Percentiles rank a stretch among this genome's conserved stretches.
These are phyloP conservation scores for Dicaeum eximium DNA, from an alignment of 2,113 vertebrate genomes.

Conservation along the genomic window DNA sequence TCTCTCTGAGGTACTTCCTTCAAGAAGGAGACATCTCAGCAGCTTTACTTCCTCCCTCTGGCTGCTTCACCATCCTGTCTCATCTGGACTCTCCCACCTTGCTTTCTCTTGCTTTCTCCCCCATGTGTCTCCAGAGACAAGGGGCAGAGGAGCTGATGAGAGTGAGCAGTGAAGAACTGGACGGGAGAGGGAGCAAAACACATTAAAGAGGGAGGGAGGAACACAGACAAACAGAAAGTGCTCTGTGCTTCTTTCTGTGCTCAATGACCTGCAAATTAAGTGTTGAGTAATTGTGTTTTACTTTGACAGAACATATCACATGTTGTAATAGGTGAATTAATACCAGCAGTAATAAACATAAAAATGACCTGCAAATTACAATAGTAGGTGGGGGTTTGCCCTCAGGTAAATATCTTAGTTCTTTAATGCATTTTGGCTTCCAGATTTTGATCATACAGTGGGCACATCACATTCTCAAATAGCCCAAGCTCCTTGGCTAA, in stretches of 20 bases:
- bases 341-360: not conserved
- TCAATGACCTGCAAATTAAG: too few species aligned
- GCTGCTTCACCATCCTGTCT: not conserved
- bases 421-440: not conserved
- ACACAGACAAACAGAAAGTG: not conserved
- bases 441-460: not conserved
- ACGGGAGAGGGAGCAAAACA: not conserved
- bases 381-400: not conserved
- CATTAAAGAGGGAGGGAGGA: not conserved
- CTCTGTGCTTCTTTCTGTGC: too few species aligned
- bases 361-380: not conserved
- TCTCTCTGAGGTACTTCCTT: not conserved
- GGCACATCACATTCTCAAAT: not conserved
- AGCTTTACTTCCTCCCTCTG: not conserved
- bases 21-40: not conserved
- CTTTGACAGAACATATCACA: not conserved
- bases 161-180: not conserved
- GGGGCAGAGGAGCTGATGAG: not conserved
- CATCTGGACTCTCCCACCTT: not conserved
- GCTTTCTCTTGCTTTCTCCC: not conserved
- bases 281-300: not conserved
- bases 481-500: not conserved
- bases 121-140: not conserved
- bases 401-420: not conserved
- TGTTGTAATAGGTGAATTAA: not conserved